Conservation (phyloP, 2,797 vertebrate genomes). For the Rhinatrema bivittatum region DNA sequence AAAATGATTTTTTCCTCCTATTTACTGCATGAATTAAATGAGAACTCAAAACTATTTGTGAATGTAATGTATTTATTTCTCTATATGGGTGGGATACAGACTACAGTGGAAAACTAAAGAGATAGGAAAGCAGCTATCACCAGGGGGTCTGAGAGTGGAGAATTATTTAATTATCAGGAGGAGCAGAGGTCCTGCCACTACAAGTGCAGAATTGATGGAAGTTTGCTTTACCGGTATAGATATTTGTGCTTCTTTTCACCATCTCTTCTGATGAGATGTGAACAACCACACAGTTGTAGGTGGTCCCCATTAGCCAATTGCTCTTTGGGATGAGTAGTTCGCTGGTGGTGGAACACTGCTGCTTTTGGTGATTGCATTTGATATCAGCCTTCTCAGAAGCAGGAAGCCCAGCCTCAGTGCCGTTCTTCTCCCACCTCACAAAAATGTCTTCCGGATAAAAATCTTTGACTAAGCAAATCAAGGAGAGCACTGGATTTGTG, state of each 20-base stretch:
- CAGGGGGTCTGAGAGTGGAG: too few species aligned
- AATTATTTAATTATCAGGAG: too few species aligned
- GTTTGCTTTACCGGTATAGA: conserved; percentile 17
- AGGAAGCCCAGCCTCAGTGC: not conserved
- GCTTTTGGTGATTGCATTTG: conserved; percentile 4
- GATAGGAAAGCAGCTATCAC: too few species aligned
- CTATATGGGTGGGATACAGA: too few species aligned
- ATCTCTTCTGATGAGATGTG: conserved; percentile 13
- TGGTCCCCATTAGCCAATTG: conserved; percentile 9
- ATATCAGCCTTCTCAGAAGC: not conserved
- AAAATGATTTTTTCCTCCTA: too few species aligned
- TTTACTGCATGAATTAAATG: too few species aligned
- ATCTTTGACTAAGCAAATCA: not conserved
- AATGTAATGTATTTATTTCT: too few species aligned
- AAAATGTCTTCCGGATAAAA: conserved; percentile 6
- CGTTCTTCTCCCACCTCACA: not conserved
- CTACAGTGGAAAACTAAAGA: too few species aligned
- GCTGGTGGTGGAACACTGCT: conserved; percentile 10
- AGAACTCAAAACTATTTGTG: too few species aligned
- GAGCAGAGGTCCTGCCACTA: too few species aligned
- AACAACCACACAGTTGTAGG: conserved; percentile 11
- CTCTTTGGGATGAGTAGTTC: conserved; percentile 2
- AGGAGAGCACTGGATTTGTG: not conserved
- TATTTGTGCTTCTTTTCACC: conserved; percentile 4
- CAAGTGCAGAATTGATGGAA: too few species aligned